Evolutionary conservation across 2,113 vertebrate genomes (phyloP).

Genomic region (Embiotoca jacksoni): DNA sequence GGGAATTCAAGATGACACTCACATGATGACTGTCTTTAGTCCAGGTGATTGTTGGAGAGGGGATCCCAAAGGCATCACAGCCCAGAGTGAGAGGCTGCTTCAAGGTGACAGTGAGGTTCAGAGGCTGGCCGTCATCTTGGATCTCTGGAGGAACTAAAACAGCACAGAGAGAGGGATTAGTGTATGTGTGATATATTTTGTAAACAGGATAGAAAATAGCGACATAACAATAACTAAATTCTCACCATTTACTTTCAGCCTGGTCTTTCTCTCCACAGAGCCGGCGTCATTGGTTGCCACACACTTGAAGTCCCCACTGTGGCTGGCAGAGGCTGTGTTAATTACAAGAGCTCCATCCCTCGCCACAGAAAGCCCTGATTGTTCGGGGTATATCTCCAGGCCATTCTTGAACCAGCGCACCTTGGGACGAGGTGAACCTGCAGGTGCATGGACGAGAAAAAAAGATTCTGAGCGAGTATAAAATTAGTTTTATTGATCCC

Average conservation of each 20-base stretch:
- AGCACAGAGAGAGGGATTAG: conserved; percentile 11
- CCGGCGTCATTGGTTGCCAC: conserved; percentile 89
- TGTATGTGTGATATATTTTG: neutral
- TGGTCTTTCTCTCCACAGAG: conserved; percentile 84
- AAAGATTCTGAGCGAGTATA: conserved; percentile 7
- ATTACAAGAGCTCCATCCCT: conserved; percentile 87
- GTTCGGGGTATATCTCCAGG: conserved; percentile 80
- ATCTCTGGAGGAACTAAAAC: conserved; percentile 88
- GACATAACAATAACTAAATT: neutral
- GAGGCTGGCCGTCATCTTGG: conserved; percentile 76
- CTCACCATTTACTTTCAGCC: conserved; percentile 88
- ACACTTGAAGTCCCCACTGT: conserved; percentile 89
- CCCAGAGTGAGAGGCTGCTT: conserved; percentile 88
- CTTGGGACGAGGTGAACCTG: conserved; percentile 87
- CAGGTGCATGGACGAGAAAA: conserved; percentile 16
- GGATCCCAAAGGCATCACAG: conserved; percentile 86
- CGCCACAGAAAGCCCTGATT: conserved; percentile 78
- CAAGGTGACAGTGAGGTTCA: conserved; percentile 86
- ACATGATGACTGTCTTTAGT: conserved; percentile 86
- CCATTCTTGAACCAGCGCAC: conserved; percentile 88
- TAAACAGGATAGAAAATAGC: neutral
- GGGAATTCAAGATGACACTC: conserved; percentile 51
- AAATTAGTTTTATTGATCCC: conserved; percentile 53
- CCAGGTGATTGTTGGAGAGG: conserved; percentile 87
- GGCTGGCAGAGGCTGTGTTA: conserved; percentile 78